These are phyloP conservation scores for Sorex fumeus DNA, from an alignment of 2,113 vertebrate genomes.

Conservation along the genomic window DNA sequence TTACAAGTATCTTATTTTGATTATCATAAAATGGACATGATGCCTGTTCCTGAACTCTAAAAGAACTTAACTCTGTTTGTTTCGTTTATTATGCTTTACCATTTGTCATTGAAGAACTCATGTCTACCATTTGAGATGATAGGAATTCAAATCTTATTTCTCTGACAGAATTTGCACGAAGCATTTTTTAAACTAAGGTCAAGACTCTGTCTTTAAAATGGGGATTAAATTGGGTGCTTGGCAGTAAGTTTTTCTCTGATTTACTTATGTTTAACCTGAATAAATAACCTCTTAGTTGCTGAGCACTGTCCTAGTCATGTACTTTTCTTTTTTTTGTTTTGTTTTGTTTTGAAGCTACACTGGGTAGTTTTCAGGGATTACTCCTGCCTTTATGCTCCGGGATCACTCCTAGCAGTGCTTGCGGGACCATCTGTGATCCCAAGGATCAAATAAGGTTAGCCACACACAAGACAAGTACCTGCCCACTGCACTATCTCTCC, in stretches of 20 bases:
- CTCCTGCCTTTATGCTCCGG: no score
- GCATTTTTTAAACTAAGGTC: constrained; percentile 53
- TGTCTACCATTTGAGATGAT: constrained; percentile 66
- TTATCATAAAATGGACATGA: constrained; percentile 84
- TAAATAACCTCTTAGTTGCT: constrained; percentile 18
- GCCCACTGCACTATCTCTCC: no score
- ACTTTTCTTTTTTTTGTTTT: neutral
- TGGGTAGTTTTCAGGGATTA: no score
- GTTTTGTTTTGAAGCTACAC: no score
- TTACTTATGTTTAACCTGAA: constrained; percentile 10
- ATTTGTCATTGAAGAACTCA: constrained; percentile 82
- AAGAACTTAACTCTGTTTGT: constrained; percentile 79
- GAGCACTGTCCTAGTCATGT: neutral
- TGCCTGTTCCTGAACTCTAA: constrained; percentile 79
- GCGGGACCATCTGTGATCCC: no score
- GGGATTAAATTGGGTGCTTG: neutral
- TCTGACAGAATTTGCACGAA: constrained; percentile 48
- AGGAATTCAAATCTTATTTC: constrained; percentile 44
- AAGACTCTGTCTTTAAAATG: constrained; percentile 44
- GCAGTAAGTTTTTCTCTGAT: neutral
- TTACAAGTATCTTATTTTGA: constrained; percentile 82
- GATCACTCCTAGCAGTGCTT: no score
- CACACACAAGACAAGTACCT: no score
- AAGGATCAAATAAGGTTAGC: no score
- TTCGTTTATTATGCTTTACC: constrained; percentile 81